phyloP scores from a whole-genome alignment of 2,888 invertebrate species.

The Graphium colonna region DNA sequence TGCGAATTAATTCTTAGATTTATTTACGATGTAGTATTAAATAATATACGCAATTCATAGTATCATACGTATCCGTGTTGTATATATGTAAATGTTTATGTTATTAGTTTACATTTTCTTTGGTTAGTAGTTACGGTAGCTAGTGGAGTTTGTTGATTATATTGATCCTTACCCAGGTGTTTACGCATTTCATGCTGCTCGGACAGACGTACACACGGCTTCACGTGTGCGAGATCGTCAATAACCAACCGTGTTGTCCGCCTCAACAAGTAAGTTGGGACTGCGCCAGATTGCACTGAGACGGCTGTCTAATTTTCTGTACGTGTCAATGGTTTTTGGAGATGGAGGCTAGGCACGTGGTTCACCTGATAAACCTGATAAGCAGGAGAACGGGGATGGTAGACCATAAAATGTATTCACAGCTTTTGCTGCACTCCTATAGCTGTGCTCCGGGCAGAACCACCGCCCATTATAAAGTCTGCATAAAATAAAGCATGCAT shows the following conservation, averaged over 20 bases:
- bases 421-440: too few species aligned
- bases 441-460: too few species aligned
- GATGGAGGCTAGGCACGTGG: neutral
- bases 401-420: too few species aligned
- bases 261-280: conserved; percentile 76
- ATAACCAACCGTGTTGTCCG: conserved; percentile 91
- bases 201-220: conserved; percentile 94
- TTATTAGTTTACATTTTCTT: neutral
- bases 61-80: neutral
- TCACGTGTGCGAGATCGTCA: conserved; percentile 92
- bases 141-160: conserved; percentile 27
- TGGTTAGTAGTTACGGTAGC: conserved; percentile 24
- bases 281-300: neutral
- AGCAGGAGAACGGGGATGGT: too few species aligned
- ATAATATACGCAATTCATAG: neutral
- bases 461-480: too few species aligned
- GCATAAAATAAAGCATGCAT: too few species aligned
- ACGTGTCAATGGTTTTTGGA: neutral
- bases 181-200: conserved; percentile 69
- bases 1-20: too few species aligned
- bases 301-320: neutral
- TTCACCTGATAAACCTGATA: neutral
- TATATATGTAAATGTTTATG: neutral
- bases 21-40: too few species aligned
- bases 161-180: conserved; percentile 48